Conservation (phyloP, 2,113 vertebrate species). For the Pseudorasbora parva region DNA sequence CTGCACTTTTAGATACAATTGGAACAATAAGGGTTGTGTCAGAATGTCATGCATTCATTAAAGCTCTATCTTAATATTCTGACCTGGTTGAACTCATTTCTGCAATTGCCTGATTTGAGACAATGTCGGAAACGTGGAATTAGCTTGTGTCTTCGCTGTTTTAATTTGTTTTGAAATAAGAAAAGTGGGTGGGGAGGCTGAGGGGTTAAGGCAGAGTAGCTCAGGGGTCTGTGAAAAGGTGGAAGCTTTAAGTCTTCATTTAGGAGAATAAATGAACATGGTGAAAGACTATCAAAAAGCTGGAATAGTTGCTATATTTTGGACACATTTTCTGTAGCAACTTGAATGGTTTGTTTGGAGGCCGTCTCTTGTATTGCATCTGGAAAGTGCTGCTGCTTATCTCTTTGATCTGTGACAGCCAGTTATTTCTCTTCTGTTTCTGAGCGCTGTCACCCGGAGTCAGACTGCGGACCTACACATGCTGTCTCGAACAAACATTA, state of each 20-base stretch:
- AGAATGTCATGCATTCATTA: conserved; percentile 23
- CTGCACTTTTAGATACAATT: neutral
- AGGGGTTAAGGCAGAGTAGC: conserved; percentile 50
- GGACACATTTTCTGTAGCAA: conserved; percentile 47
- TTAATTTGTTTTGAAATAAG: conserved; percentile 39
- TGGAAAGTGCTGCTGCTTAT: conserved; percentile 56
- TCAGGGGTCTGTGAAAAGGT: conserved; percentile 48
- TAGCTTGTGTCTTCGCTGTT: conserved; percentile 38
- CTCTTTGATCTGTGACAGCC: conserved; percentile 66
- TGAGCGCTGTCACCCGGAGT: conserved; percentile 64
- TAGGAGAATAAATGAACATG: conserved; percentile 28
- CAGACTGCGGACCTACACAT: conserved; percentile 58
- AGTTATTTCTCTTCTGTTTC: conserved; percentile 56
- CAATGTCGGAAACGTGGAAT: conserved; percentile 25
- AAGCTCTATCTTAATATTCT: conserved; percentile 8
- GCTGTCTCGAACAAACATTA: conserved; percentile 49
- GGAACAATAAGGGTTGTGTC: neutral
- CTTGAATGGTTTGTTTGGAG: conserved; percentile 58
- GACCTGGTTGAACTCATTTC: conserved; percentile 30
- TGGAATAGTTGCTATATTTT: conserved; percentile 51
- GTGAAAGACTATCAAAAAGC: conserved; percentile 25
- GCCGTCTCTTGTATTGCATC: conserved; percentile 52
- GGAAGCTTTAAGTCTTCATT: conserved; percentile 36
- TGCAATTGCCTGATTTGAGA: conserved; percentile 24
- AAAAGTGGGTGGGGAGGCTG: neutral